Base-by-base conservation (phyloP, 1,140 invertebrate species). In the Antheraea mylitta region DNA sequence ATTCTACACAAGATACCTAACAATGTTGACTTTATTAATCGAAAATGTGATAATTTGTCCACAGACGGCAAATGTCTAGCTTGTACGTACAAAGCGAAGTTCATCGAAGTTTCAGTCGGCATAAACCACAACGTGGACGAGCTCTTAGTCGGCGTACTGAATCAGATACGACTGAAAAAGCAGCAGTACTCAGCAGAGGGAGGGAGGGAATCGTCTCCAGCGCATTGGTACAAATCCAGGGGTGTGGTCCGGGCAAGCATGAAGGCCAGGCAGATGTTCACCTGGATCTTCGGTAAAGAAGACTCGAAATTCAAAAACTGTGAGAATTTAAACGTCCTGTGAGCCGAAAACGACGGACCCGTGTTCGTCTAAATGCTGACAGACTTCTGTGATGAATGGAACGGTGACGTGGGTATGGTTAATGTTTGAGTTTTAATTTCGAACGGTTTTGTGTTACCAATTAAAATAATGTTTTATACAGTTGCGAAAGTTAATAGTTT, bases 61-160 rank as follows among this genome's bases (percentile, higher is more conserved):
- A 64, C 93, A 97, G 97, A 98, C 93, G 97, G 97, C 19, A 97
- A 97, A 89, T 97, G 96, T 81, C 88, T 97, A 75, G 97, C 97
- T 0, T 97, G 96, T 82, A 96, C 96, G 0, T 97, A 96, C 85
- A 95, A 96, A 61, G 95, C 95, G 22, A 98, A 98, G 88, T 98
- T 97, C 92, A 96, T 97, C 60, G 97, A 98, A 90, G 96, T 98
- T 45, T 98, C 97, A 7, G 97, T 98, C 13, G 97, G 96, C 11
- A 97, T 98, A 79, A 98, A 97, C 91, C 97, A 98, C 92, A 97
- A 98, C 79, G 96, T 97, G 22, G 97, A 98, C 89, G 96, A 98
- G 76, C 93, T 98, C 0, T 93, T 98, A 6, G 97, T 97, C 13
- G 96, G 89, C 5, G 89, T 91, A 19, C 77, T 91, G 3, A 90